A percentile compares a stretch with the other conserved stretches of the same genome.
phyloP scores from a whole-genome alignment of 2,888 invertebrate genomes.

The Drosophila anceps region DNA sequence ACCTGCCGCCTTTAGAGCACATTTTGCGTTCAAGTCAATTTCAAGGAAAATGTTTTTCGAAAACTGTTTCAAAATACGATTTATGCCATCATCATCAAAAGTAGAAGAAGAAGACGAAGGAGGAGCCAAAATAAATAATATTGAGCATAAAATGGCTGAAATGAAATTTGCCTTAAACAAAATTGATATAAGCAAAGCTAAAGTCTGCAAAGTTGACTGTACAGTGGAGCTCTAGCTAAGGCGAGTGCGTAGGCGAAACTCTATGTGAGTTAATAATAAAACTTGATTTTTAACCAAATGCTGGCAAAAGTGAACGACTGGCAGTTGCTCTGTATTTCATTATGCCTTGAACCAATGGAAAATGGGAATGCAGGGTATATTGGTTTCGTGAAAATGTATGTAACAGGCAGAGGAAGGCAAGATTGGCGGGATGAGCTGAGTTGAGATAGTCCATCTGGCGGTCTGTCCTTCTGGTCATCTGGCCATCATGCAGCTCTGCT shows the following conservation, averaged over 20 bases:
- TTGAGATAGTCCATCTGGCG: neutral
- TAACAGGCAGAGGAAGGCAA: too few species aligned
- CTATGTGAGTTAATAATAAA: neutral
- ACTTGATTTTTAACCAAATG: neutral
- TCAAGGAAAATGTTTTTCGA: slow-evolving; percentile 15
- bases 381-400: neutral
- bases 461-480: neutral
- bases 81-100: slow-evolving; percentile 44
- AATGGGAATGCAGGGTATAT: neutral
- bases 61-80: slow-evolving; percentile 57
- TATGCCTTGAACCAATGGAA: neutral
- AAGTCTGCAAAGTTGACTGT: neutral
- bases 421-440: neutral
- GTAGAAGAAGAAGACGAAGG: neutral
- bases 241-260: too few species aligned
- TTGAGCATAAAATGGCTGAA: slow-evolving; percentile 38
- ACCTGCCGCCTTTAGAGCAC: neutral
- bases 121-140: slow-evolving; percentile 10
- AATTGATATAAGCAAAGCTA: slow-evolving; percentile 23
- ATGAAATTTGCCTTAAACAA: slow-evolving; percentile 35
- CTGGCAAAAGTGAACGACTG: neutral
- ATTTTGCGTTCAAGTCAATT: slow-evolving; percentile 36
- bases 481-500: neutral
- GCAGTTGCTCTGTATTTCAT: neutral
- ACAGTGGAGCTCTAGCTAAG: neutral